phyloP scores from a whole-genome alignment of 1,140 invertebrate genomes.

The Drusus annulatus region DNA sequence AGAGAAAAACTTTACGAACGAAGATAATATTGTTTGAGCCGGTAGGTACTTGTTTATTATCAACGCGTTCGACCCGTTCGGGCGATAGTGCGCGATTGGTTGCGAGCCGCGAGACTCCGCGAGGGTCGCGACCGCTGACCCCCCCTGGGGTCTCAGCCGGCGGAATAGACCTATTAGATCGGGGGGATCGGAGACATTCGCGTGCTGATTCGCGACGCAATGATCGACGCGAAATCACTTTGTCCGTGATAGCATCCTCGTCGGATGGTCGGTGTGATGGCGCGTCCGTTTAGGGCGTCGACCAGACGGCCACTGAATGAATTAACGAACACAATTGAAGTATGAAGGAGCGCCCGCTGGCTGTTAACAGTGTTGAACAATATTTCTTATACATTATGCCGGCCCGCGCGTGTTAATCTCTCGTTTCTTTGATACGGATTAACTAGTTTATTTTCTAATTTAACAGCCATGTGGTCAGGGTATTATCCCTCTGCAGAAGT shows the following conservation, averaged over 20 bases:
- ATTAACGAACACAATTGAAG: slow-evolving; percentile 41
- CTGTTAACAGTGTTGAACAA: slow-evolving; percentile 33
- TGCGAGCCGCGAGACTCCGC: slow-evolving; percentile 1
- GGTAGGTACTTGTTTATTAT: background rate
- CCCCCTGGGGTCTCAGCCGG: slow-evolving; percentile 17
- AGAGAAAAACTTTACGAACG: background rate
- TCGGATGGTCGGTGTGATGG: slow-evolving; percentile 11
- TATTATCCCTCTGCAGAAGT: too few relatives aligned
- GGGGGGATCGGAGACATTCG: slow-evolving; percentile 22
- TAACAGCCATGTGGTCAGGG: slow-evolving; percentile 20
- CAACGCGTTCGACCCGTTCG: slow-evolving; percentile 10
- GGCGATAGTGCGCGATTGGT: background rate
- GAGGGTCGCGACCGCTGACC: slow-evolving; percentile 43
- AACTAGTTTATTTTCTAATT: slow-evolving; percentile 11
- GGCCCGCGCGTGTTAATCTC: slow-evolving; percentile 4
- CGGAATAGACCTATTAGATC: slow-evolving; percentile 17
- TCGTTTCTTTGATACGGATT: background rate
- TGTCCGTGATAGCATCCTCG: background rate
- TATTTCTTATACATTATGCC: slow-evolving; percentile 13
- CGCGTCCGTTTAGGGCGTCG: slow-evolving; percentile 42
- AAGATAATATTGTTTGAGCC: too few relatives aligned
- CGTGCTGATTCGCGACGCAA: slow-evolving; percentile 28
- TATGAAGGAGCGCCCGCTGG: slow-evolving; percentile 33
- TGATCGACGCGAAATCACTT: slow-evolving; percentile 16
- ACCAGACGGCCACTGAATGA: slow-evolving; percentile 43